Percentiles rank a stretch among this genome's conserved stretches.
phyloP scores from a whole-genome alignment of 2,797 vertebrate genomes.

The Macropus fuliginosus region DNA sequence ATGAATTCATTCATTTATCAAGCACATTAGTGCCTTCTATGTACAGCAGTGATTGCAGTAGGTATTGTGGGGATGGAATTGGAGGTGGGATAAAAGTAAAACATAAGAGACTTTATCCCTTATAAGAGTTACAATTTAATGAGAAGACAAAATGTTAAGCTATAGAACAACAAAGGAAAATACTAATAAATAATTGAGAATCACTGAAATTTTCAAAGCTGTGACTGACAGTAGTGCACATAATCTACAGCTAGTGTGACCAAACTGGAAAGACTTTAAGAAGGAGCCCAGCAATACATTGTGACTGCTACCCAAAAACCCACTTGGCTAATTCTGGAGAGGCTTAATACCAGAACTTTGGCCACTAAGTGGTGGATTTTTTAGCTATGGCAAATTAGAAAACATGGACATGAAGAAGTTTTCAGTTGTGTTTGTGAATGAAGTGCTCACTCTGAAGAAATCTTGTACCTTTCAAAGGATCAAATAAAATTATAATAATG shows the following conservation, averaged over 20 bases:
- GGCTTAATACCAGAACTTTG: background rate
- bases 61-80: background rate
- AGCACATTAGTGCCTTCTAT: background rate
- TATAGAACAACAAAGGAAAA: background rate
- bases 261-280: background rate
- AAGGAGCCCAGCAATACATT: background rate
- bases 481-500: background rate
- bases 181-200: background rate
- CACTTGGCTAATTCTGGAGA: background rate
- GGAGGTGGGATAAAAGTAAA: background rate
- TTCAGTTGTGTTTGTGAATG: background rate
- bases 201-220: background rate
- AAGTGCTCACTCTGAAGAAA: background rate
- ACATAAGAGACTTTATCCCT: background rate
- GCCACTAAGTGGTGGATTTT: background rate
- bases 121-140: background rate
- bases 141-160: background rate
- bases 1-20: conserved; percentile 14
- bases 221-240: background rate
- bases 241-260: background rate
- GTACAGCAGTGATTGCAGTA: background rate
- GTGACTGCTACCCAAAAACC: too few relatives aligned
- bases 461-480: background rate
- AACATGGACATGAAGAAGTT: background rate
- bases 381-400: background rate